phyloP scores from a whole-genome alignment of 2,888 invertebrate species.

The Tuta absoluta region DNA sequence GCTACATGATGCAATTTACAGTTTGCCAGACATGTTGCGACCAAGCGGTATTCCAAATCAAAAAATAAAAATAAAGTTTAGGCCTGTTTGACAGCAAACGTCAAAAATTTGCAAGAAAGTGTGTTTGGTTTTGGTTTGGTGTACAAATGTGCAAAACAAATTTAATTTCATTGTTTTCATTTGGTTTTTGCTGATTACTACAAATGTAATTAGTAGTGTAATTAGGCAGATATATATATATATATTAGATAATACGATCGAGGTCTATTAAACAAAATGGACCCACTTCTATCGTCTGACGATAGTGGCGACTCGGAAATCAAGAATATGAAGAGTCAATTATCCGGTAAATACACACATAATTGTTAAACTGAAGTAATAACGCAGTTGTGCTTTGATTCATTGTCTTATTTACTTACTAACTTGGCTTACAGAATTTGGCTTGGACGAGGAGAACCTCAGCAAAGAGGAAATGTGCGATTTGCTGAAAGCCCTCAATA shows the following conservation, averaged over 20 bases:
- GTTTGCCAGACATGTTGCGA: background rate
- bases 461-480: constrained; percentile 75
- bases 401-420: background rate
- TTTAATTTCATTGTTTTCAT: background rate
- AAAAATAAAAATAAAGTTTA: background rate
- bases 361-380: background rate
- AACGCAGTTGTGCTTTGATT: background rate
- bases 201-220: background rate
- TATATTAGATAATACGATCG: background rate
- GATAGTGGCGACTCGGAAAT: constrained; percentile 73
- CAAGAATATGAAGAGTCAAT: constrained; percentile 63
- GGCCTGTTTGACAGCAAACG: background rate
- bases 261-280: constrained; percentile 41
- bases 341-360: constrained; percentile 52
- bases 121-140: too few relatives aligned
- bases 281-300: constrained; percentile 58
- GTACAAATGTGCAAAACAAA: background rate
- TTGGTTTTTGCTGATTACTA: background rate
- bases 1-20: background rate
- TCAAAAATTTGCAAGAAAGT: background rate
- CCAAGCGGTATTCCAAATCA: background rate
- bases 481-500: constrained; percentile 67
- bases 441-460: constrained; percentile 71
- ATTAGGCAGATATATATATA: background rate
- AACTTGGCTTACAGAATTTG: constrained; percentile 59